Base-by-base conservation (phyloP, 2,888 invertebrate genomes). In the Dascillus cervinus region DNA sequence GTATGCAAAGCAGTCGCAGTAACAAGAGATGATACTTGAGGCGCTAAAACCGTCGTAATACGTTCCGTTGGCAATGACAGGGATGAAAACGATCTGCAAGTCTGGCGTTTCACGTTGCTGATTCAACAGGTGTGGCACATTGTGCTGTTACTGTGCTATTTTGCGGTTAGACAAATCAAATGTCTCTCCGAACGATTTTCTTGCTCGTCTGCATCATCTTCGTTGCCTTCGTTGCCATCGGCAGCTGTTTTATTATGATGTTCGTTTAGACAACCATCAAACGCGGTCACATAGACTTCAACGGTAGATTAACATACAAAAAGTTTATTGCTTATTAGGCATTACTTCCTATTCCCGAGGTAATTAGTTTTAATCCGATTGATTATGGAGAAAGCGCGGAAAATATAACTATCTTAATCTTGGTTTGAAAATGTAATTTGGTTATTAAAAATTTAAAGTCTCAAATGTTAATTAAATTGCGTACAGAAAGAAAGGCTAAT, bases 391-490 rank as follows among this genome's bases (percentile, higher is more conserved):
- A 26, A 36, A 36, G 24, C 32, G 37, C 30, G 17, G 8, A 17
- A 37, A 37, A 37, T 30, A 30, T 30, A 29, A 37, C 29, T 33
- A 26, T 30, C 34, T 37, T 37, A 37, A 37, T 34, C 37, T 33
- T 27, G 33, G 37, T 35, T 39, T 39, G 34, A 39, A 39, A 39
- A 39, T 35, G 29, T 39, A 61, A 63, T 63, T 63, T 62, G 60
- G 62, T 61, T 64, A 63, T 63, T 62, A 63, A 62, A 62, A 62
- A 62, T 61, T 60, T 60, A 60, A 62, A 60, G 59, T 59, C 58
- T 57, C 55, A 59, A 62, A 64, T 64, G 64, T 62, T 64, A 64
- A 65, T 65, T 64, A 64, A 64, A 64, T 64, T 62, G 64, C 60
- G 59, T 59, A 55, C 52, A 51, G 58, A 58, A 58, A 58, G 59